Percentiles rank a stretch among this genome's conserved stretches.
phyloP scores from a whole-genome alignment of 1,140 invertebrate species.

The Stegodyphus mimosarum region DNA sequence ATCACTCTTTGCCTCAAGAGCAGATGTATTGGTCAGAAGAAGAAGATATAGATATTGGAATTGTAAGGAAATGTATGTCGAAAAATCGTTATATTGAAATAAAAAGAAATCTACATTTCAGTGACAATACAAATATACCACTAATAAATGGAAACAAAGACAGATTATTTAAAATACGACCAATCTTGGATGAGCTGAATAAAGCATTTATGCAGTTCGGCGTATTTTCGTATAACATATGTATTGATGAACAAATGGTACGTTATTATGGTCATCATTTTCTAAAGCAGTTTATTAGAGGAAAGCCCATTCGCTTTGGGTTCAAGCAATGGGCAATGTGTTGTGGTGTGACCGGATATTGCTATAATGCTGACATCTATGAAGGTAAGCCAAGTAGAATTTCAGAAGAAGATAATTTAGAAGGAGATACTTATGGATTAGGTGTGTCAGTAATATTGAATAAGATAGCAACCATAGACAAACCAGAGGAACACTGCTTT shows the following conservation, averaged over 20 bases:
- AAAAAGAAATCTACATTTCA: conserved; percentile 16
- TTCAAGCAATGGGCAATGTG: conserved; percentile 37
- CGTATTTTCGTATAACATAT: conserved; percentile 36
- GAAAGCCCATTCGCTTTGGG: conserved; percentile 34
- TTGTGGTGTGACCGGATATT: conserved; percentile 35
- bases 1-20: conserved; percentile 13
- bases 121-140: conserved; percentile 1
- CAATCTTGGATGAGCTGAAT: conserved; percentile 39
- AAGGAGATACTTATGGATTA: conserved; percentile 9
- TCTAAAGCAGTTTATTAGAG: conserved; percentile 38
- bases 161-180: too few species aligned
- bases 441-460: background rate
- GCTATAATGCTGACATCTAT: conserved; percentile 39
- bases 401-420: conserved; percentile 28
- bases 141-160: too few species aligned
- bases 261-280: conserved; percentile 38
- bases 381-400: conserved; percentile 37
- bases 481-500: conserved; percentile 12
- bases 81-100: conserved; percentile 14
- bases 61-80: conserved; percentile 13
- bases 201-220: conserved; percentile 39
- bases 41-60: conserved; percentile 14
- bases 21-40: conserved; percentile 16
- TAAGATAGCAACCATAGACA: background rate
- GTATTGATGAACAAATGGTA: conserved; percentile 38